phyloP scores from a whole-genome alignment of 1,140 invertebrate genomes.

The Phthorimaea operculella region DNA sequence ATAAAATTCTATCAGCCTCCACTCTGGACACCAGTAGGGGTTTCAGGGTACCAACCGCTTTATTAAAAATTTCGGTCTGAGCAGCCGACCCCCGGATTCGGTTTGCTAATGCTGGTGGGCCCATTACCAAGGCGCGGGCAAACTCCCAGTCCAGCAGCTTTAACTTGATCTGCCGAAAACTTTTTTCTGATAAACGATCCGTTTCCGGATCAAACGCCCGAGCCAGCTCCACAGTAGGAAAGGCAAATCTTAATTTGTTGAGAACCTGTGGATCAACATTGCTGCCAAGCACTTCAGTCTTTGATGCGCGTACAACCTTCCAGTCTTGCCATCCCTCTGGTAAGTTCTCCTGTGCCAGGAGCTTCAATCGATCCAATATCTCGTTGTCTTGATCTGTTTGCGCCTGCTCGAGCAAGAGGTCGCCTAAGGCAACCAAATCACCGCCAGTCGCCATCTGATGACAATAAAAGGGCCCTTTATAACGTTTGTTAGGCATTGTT shows the following conservation, averaged over 20 bases:
- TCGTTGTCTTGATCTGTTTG: background rate
- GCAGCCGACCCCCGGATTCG: slow-evolving; percentile 19
- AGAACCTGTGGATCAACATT: slow-evolving; percentile 16
- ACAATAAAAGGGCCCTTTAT: background rate
- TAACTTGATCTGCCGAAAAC: slow-evolving; percentile 19
- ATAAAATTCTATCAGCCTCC: background rate
- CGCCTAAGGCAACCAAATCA: background rate
- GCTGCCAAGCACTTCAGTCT: background rate
- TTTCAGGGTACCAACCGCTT: background rate
- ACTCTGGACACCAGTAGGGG: background rate
- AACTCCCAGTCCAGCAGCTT: slow-evolving; percentile 26
- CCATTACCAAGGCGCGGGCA: slow-evolving; percentile 20
- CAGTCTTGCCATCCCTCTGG: slow-evolving; percentile 6
- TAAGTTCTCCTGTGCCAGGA: background rate
- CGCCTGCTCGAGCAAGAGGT: background rate
- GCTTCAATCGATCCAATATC: background rate
- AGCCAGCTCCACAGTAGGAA: slow-evolving; percentile 20
- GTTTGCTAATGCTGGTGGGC: slow-evolving; percentile 18
- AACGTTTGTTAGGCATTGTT: background rate
- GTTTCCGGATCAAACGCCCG: slow-evolving; percentile 17
- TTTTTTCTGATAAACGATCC: slow-evolving; percentile 15
- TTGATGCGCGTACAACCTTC: background rate
- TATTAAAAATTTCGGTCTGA: background rate
- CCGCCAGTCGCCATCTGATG: background rate
- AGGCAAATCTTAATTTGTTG: slow-evolving; percentile 21